A percentile compares a stretch with the other conserved stretches of the same genome.
Conservation (phyloP, 1,140 invertebrate species). For the Drosophila rhopaloa region DNA sequence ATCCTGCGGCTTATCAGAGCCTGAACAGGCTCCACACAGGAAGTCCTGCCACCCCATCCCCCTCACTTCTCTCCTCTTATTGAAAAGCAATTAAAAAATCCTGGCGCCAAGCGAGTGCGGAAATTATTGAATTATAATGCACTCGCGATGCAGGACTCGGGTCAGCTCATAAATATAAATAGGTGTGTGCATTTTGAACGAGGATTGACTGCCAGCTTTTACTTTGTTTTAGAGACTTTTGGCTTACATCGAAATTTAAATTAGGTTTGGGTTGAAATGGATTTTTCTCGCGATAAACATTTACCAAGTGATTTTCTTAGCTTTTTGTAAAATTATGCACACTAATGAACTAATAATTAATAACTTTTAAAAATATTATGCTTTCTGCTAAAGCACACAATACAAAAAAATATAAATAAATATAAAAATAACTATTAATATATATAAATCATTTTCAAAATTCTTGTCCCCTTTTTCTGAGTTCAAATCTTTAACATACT, state of each 20-base stretch:
- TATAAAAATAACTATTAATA: too few species aligned
- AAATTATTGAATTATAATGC: constrained; percentile 83
- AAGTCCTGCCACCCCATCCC: neutral
- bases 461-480: too few species aligned
- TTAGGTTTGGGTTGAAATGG: neutral
- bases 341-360: too few species aligned
- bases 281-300: too few species aligned
- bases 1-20: constrained; percentile 72
- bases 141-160: constrained; percentile 18
- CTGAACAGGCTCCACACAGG: constrained; percentile 26
- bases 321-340: too few species aligned
- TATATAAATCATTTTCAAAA: too few species aligned
- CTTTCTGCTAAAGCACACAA: too few species aligned
- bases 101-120: constrained; percentile 53
- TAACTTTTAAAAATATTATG: neutral
- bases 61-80: constrained; percentile 42
- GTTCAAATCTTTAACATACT: too few species aligned
- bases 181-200: constrained; percentile 56
- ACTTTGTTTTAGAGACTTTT: constrained; percentile 10
- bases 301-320: neutral
- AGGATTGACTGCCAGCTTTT: neutral
- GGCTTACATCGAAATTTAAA: neutral
- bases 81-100: constrained; percentile 84
- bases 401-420: too few species aligned
- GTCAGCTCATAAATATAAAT: constrained; percentile 78